Evolutionary conservation across 2,113 vertebrate genomes (phyloP).

Genomic region (Podilymbus podiceps): DNA sequence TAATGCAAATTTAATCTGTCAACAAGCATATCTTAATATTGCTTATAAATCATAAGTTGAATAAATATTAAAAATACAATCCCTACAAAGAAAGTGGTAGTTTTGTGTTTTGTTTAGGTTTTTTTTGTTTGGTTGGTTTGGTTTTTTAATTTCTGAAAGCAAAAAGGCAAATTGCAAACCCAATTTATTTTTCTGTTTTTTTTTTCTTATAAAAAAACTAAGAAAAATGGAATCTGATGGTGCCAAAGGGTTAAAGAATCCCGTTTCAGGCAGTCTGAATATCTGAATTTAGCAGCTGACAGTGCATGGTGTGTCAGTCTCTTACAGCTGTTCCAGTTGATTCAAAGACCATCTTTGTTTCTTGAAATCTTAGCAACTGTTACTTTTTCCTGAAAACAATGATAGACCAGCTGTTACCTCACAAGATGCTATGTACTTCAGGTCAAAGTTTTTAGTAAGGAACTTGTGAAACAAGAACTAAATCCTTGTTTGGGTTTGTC

Average conservation of each 20-base stretch:
- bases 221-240: background rate
- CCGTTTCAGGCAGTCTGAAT: background rate
- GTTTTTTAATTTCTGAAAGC: background rate
- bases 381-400: slow-evolving; percentile 64
- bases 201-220: background rate
- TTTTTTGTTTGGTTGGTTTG: too few relatives aligned
- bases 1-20: background rate
- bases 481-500: slow-evolving; percentile 16
- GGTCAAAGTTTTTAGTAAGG: slow-evolving; percentile 32
- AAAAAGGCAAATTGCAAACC: background rate
- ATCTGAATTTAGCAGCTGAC: slow-evolving; percentile 71
- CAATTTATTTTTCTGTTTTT: background rate
- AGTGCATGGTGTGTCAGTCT: slow-evolving; percentile 43
- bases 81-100: background rate
- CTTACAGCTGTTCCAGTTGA: slow-evolving; percentile 73
- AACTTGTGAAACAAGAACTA: slow-evolving; percentile 53
- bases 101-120: background rate
- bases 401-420: slow-evolving; percentile 71
- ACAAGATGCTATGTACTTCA: slow-evolving; percentile 33
- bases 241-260: slow-evolving; percentile 62
- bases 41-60: background rate
- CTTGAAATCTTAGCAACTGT: slow-evolving; percentile 71
- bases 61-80: background rate
- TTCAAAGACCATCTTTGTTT: slow-evolving; percentile 80
- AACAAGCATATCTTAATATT: background rate